Evolutionary conservation across 92 coral and sea anemone genomes (phyloP), one percentile per base, ranked within the genome.

Genomic region (Heteractis magnifica): DNA sequence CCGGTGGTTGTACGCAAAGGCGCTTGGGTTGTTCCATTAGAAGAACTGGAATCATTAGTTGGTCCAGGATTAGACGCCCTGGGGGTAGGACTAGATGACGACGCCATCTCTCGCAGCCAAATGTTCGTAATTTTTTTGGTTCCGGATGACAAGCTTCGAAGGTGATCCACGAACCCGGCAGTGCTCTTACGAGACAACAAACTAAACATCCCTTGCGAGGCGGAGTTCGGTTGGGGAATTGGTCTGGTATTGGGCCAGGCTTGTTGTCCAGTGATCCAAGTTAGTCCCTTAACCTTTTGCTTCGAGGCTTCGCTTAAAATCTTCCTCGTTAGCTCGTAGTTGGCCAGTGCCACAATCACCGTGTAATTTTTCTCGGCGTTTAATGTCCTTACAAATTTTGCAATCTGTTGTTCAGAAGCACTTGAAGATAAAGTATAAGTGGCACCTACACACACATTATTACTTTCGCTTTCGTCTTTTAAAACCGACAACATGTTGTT

Each of bases 121-220:
- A 76, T 70, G 56, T 89, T 89, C 21, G 78, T 68, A 34, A 85
- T 85, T 49, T 77, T 82, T 34, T 72, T 86, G 15, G 74, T 77
- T 10, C 92, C 90, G 5, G 83, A 76, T 9, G 85, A 55, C 52
- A 89, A 55, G 71, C 88, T 83, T 23, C 89, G 71, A 51, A 89
- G 68, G 78, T 91, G 78, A 72, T 79, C 80, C 76, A 89, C 90
- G 65, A 93, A 93, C 5, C 83, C 79, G 4, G 77, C 73, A 13
- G 92, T 52, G 21, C 89, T 82, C 12, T 90, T 90, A 44, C 88
- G 89, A 6, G 98, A 65, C 51, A 91, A 89, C 0, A 93, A 76
- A 51, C 75, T 87, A 52, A 93, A 91, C 98, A 93, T 89, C 21
- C 98, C 94, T 71, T 90, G 93, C 6, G 98, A 93, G 10, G 95